Conservation (phyloP, 2,113 vertebrate genomes). For the Engystomops pustulosus region DNA sequence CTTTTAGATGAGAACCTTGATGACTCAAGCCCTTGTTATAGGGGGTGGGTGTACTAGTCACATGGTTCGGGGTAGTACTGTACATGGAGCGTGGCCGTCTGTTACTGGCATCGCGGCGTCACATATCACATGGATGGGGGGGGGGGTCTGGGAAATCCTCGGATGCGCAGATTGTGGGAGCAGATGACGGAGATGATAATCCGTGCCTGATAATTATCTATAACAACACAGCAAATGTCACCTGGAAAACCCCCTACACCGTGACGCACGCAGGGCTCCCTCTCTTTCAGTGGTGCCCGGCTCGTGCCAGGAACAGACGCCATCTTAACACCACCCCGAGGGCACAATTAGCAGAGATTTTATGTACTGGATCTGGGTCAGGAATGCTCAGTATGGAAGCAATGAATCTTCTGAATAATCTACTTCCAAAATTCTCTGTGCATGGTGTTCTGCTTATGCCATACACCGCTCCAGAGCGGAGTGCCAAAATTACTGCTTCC, state of each 20-base stretch:
- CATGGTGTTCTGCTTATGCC: too few species aligned
- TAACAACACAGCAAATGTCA: slow-evolving; percentile 4
- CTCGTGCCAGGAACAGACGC: neutral
- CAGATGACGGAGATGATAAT: neutral
- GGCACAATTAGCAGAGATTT: neutral
- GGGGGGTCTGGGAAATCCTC: slow-evolving; percentile 29
- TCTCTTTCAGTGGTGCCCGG: neutral
- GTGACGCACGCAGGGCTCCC: neutral
- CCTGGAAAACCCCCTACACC: slow-evolving; percentile 3
- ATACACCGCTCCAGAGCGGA: too few species aligned
- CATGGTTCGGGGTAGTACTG: too few species aligned
- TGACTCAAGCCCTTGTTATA: too few species aligned
- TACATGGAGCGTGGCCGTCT: neutral
- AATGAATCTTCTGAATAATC: neutral
- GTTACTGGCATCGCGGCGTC: neutral
- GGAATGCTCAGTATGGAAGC: neutral
- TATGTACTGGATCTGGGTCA: too few species aligned
- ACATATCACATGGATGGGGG: neutral
- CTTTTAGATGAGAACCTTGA: too few species aligned
- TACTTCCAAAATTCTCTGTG: too few species aligned
- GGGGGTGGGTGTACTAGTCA: too few species aligned
- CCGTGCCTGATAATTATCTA: neutral
- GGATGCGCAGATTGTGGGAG: neutral
- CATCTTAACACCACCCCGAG: neutral
- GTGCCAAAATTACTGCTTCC: too few species aligned